These are phyloP conservation scores for Brenthis daphne DNA, from an alignment of 2,888 invertebrate species.

Conservation along the genomic window DNA sequence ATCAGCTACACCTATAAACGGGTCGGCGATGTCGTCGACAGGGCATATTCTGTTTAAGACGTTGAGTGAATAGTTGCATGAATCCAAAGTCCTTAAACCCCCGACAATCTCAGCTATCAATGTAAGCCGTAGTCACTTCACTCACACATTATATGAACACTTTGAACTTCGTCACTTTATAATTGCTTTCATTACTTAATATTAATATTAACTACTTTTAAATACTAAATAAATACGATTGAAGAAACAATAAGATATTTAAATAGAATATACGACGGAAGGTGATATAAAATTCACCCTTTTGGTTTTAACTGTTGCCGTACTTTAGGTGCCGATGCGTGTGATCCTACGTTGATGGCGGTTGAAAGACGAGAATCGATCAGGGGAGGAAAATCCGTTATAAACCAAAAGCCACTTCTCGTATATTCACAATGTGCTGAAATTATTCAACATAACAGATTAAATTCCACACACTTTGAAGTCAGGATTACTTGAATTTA, in stretches of 20 bases:
- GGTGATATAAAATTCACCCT: not conserved
- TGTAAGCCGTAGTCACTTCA: slow-evolving; percentile 26
- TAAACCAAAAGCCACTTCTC: slow-evolving; percentile 14
- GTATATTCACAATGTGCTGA: not conserved
- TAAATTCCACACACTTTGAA: not conserved
- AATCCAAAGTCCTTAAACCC: slow-evolving; percentile 49
- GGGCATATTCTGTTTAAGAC: slow-evolving; percentile 59
- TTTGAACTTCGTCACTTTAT: slow-evolving; percentile 27
- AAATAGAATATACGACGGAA: not conserved
- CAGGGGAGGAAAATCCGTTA: slow-evolving; percentile 44
- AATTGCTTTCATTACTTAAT: slow-evolving; percentile 1
- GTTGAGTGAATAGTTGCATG: slow-evolving; percentile 52
- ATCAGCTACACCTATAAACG: slow-evolving; percentile 70
- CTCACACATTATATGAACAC: slow-evolving; percentile 35
- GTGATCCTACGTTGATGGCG: slow-evolving; percentile 53
- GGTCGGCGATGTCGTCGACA: slow-evolving; percentile 76
- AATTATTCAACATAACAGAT: slow-evolving; percentile 5
- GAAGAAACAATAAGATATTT: slow-evolving; percentile 2
- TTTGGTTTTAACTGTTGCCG: not conserved
- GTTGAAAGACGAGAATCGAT: slow-evolving; percentile 54
- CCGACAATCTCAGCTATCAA: slow-evolving; percentile 50
- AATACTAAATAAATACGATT: not conserved
- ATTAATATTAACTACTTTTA: not conserved
- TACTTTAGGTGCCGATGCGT: slow-evolving; percentile 40
- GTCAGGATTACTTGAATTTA: slow-evolving; percentile 3